phyloP scores from a whole-genome alignment of 2,113 vertebrate genomes.

The Candoia aspera region DNA sequence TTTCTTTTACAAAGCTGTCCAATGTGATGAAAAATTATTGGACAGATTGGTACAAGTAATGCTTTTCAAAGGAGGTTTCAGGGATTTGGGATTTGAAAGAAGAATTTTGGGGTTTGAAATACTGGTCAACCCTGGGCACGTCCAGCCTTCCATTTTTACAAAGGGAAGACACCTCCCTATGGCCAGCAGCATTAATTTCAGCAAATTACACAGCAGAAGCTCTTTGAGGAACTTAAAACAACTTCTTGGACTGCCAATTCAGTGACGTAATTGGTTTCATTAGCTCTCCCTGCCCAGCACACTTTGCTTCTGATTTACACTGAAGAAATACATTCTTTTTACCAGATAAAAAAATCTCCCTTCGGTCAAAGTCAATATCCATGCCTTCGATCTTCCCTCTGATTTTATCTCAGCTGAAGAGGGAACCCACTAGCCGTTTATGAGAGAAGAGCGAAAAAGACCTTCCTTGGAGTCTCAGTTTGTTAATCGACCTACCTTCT shows the following conservation, averaged over 20 bases:
- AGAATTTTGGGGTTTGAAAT: neutral
- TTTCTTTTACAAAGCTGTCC: neutral
- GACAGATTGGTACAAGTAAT: neutral
- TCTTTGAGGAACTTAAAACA: neutral
- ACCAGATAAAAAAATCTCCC: neutral
- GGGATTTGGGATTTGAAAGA: neutral
- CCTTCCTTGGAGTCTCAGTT: neutral
- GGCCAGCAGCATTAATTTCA: too few species aligned
- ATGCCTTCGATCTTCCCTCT: neutral
- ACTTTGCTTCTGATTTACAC: neutral
- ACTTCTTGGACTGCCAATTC: neutral
- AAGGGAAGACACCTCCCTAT: too few species aligned
- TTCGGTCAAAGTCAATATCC: neutral
- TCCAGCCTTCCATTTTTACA: too few species aligned
- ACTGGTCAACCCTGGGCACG: too few species aligned
- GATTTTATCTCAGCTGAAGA: neutral
- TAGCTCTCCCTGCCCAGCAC: neutral
- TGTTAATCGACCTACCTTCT: constrained; percentile 76
- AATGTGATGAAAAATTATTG: neutral
- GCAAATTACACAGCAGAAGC: too few species aligned
- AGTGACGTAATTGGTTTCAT: neutral
- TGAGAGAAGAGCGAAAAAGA: neutral
- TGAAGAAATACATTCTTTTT: neutral
- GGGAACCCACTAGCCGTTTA: neutral
- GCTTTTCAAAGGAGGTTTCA: neutral